These are phyloP conservation scores for Troides helena DNA, from an alignment of 2,888 invertebrate genomes.

Conservation along the genomic window DNA sequence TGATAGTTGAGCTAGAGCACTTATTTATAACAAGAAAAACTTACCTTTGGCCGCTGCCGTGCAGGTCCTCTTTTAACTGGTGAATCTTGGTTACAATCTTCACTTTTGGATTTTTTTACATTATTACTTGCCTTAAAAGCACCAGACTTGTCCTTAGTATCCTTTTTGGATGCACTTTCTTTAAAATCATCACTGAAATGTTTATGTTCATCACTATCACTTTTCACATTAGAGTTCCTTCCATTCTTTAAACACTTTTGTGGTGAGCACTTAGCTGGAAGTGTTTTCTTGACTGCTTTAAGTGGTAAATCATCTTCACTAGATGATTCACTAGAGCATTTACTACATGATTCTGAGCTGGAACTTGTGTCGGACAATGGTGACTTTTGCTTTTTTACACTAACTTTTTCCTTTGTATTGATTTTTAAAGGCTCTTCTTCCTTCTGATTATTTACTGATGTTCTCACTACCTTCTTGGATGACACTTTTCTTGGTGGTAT, in stretches of 20 bases:
- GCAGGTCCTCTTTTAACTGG: constrained; percentile 61
- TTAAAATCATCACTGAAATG: constrained; percentile 51
- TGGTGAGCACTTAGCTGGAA: constrained; percentile 58
- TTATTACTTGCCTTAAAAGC: constrained; percentile 46
- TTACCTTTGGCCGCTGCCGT: constrained; percentile 69
- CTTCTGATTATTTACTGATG: constrained; percentile 62
- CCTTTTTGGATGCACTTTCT: constrained; percentile 49
- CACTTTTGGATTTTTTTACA: constrained; percentile 67
- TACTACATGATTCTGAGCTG: constrained; percentile 76
- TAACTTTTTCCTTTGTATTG: constrained; percentile 33
- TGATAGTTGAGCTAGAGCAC: too few species aligned
- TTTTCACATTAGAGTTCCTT: constrained; percentile 45
- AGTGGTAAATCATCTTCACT: constrained; percentile 73
- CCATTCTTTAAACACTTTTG: constrained; percentile 49
- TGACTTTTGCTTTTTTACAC: constrained; percentile 41
- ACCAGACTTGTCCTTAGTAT: constrained; percentile 60
- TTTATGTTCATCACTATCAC: constrained; percentile 62
- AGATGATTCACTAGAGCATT: constrained; percentile 70
- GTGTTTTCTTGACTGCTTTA: constrained; percentile 65
- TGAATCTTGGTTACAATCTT: constrained; percentile 49
- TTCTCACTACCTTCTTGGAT: constrained; percentile 60
- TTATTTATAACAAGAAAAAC: constrained; percentile 32
- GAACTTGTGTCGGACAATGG: constrained; percentile 66
- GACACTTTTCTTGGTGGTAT: constrained; percentile 73
- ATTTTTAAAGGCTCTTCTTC: constrained; percentile 47